A percentile compares a stretch with the other conserved stretches of the same genome.
phyloP scores from a whole-genome alignment of 2,797 vertebrate genomes.

The Cygnus olor region DNA sequence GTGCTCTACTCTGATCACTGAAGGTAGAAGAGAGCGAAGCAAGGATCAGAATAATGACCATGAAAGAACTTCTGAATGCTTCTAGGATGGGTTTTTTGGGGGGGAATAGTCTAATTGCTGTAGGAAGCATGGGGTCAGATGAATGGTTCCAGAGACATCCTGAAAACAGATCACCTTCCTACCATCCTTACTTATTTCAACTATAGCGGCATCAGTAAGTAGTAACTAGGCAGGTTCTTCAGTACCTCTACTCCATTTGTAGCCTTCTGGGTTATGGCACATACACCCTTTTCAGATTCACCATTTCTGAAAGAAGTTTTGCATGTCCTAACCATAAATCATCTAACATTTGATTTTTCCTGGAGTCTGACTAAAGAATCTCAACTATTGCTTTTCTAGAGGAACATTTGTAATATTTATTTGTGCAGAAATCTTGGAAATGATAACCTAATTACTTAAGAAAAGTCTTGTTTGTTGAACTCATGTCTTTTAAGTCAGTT shows the following conservation, averaged over 20 bases:
- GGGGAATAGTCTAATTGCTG: not conserved
- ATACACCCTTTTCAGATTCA: not conserved
- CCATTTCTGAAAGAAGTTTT: not conserved
- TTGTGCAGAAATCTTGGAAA: not conserved
- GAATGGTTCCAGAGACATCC: not conserved
- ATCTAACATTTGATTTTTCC: not conserved
- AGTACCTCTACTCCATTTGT: not conserved
- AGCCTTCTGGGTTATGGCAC: not conserved
- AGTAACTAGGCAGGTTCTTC: not conserved
- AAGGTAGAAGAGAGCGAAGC: not conserved
- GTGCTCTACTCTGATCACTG: not conserved
- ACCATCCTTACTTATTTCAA: not conserved
- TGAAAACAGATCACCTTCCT: not conserved
- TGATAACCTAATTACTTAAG: not conserved
- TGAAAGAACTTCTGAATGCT: not conserved
- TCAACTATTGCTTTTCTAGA: not conserved
- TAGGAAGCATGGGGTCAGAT: not conserved
- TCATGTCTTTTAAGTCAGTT: not conserved
- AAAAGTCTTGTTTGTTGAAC: not conserved
- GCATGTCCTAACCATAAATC: not conserved
- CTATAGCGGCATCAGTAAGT: rapidly evolving
- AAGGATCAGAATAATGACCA: not conserved
- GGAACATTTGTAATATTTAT: not conserved
- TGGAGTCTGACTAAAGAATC: not conserved
- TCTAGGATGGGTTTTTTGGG: not conserved